Percentiles rank a stretch among this genome's conserved stretches.
phyloP scores from a whole-genome alignment of 1,140 invertebrate species.

The Camponotus vicinus region DNA sequence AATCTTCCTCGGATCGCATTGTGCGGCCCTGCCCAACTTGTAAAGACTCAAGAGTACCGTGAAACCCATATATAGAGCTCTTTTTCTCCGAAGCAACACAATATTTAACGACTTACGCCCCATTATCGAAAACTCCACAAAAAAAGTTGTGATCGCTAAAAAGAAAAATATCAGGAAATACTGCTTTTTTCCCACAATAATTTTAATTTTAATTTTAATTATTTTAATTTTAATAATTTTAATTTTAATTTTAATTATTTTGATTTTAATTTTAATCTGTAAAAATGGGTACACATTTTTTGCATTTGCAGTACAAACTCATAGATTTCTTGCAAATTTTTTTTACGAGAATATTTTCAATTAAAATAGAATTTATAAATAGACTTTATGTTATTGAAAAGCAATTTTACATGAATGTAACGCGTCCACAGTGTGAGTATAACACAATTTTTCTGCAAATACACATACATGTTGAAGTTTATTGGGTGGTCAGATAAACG shows the following conservation, averaged over 20 bases:
- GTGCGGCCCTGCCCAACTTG: slow-evolving; percentile 59
- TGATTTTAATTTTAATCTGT: too few relatives aligned
- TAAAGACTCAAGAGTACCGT: slow-evolving; percentile 9
- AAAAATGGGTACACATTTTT: background rate
- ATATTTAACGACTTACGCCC: slow-evolving; percentile 28
- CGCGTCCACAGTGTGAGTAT: too few relatives aligned
- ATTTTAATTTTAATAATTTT: too few relatives aligned
- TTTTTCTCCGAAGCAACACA: slow-evolving; percentile 16
- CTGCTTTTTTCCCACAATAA: background rate
- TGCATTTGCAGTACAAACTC: background rate
- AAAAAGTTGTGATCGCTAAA: background rate
- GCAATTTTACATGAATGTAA: background rate
- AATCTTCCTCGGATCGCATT: slow-evolving; percentile 77
- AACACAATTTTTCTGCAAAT: too few relatives aligned
- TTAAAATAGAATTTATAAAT: background rate
- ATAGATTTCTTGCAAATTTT: background rate
- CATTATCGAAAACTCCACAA: slow-evolving; percentile 12
- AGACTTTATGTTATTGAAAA: background rate
- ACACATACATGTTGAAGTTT: background rate
- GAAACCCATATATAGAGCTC: slow-evolving; percentile 6
- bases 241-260: too few relatives aligned
- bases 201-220: background rate
- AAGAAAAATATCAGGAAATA: background rate
- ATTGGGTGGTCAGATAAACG: background rate
- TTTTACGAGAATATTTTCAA: background rate